These are phyloP conservation scores for Conistra vaccinii DNA, from an alignment of 2,888 invertebrate species.

Conservation along the genomic window DNA sequence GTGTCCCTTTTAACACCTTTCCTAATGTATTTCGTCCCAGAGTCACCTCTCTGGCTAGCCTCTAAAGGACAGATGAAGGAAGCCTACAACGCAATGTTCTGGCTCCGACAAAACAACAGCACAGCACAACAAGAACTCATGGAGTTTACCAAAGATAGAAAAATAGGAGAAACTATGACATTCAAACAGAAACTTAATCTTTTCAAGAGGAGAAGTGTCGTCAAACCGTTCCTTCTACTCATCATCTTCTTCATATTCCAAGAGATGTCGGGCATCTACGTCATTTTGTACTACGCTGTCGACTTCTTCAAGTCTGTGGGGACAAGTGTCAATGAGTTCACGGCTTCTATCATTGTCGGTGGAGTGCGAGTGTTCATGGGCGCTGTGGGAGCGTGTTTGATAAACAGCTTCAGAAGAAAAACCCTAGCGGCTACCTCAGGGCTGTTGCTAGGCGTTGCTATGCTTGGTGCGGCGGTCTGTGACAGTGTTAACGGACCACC, in stretches of 20 bases:
- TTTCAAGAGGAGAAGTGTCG: constrained; percentile 89
- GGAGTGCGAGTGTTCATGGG: constrained; percentile 92
- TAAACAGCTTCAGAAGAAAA: constrained; percentile 92
- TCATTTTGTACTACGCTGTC: constrained; percentile 93
- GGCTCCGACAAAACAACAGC: constrained; percentile 92
- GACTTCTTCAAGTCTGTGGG: constrained; percentile 93
- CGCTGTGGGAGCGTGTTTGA: constrained; percentile 92
- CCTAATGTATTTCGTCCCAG: constrained; percentile 92
- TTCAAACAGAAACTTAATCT: constrained; percentile 83
- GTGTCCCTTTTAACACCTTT: constrained; percentile 90
- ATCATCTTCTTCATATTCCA: constrained; percentile 93
- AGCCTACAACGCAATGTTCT: constrained; percentile 91
- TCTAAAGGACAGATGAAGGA: constrained; percentile 91
- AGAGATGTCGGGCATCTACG: constrained; percentile 94
- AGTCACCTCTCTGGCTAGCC: constrained; percentile 93
- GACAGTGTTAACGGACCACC: constrained; percentile 90
- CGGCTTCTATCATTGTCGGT: constrained; percentile 93
- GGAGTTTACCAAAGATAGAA: constrained; percentile 89
- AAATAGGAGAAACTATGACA: constrained; percentile 80
- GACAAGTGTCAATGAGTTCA: constrained; percentile 92
- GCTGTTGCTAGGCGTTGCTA: constrained; percentile 91
- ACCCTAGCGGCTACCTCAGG: constrained; percentile 92
- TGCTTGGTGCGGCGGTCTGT: constrained; percentile 92
- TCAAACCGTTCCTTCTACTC: constrained; percentile 93
- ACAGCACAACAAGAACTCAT: constrained; percentile 92